Evolutionary conservation across 2,797 vertebrate genomes (phyloP).

Genomic region (Syncerus caffer): DNA sequence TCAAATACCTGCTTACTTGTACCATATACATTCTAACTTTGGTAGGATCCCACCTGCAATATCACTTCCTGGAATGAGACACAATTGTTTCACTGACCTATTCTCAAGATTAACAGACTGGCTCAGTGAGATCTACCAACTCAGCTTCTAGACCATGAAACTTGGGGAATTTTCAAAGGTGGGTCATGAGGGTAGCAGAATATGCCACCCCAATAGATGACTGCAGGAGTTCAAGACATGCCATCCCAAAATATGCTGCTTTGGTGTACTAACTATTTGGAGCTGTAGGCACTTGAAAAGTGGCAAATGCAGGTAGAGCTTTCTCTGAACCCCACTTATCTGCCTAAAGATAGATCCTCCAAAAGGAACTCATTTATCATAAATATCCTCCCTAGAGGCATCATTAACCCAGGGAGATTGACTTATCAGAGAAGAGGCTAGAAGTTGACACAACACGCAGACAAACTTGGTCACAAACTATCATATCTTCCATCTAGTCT

Average conservation of each 20-base stretch:
- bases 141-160: background rate
- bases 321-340: background rate
- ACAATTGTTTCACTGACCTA: background rate
- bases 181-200: background rate
- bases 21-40: background rate
- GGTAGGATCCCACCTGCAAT: background rate
- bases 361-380: background rate
- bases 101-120: background rate
- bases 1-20: background rate
- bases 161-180: background rate
- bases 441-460: background rate
- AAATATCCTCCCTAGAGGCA: background rate
- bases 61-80: background rate
- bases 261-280: background rate
- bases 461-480: background rate
- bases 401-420: background rate
- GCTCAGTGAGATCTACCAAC: background rate
- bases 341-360: background rate
- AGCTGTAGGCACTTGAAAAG: background rate
- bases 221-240: background rate
- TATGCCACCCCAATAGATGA: background rate
- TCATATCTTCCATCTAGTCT: background rate
- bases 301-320: background rate
- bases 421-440: background rate
- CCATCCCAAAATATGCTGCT: background rate